phyloP scores from a whole-genome alignment of 2,888 invertebrate species.

The Hymenopus coronatus region DNA sequence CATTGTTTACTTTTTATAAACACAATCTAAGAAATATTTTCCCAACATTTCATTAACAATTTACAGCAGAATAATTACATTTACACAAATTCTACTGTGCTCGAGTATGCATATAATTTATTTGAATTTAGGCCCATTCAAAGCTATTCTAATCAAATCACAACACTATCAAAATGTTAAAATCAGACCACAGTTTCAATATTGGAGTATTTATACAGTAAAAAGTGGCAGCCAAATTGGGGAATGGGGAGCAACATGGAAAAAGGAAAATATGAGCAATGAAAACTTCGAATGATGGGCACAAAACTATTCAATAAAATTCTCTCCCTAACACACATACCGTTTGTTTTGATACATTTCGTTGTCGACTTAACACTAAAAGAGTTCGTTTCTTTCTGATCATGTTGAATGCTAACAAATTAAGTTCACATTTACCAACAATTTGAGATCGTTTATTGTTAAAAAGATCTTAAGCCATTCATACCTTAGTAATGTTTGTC shows the following conservation, averaged over 20 bases:
- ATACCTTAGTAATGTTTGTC: not conserved
- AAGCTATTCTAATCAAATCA: not conserved
- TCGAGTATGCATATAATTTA: not conserved
- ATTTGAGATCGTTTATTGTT: not conserved
- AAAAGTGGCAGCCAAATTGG: not conserved
- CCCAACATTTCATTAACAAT: not conserved
- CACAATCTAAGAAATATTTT: not conserved
- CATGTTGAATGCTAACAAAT: not conserved
- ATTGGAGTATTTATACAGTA: not conserved
- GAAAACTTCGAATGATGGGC: not conserved
- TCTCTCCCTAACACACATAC: not conserved
- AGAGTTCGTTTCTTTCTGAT: not conserved
- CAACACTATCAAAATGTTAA: not conserved
- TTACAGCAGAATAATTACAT: constrained; percentile 1
- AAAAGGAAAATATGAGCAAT: not conserved
- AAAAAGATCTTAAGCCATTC: not conserved
- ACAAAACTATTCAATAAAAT: not conserved
- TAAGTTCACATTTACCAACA: not conserved
- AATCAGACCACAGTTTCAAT: not conserved
- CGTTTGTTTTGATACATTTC: not conserved
- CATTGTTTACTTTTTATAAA: not conserved
- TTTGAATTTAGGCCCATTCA: not conserved
- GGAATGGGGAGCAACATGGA: too few species aligned
- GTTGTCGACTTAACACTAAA: not conserved
- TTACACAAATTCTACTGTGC: not conserved